These are phyloP conservation scores for Pseudotriccus pelzelni DNA, from an alignment of 2,797 vertebrate genomes.

Conservation along the genomic window DNA sequence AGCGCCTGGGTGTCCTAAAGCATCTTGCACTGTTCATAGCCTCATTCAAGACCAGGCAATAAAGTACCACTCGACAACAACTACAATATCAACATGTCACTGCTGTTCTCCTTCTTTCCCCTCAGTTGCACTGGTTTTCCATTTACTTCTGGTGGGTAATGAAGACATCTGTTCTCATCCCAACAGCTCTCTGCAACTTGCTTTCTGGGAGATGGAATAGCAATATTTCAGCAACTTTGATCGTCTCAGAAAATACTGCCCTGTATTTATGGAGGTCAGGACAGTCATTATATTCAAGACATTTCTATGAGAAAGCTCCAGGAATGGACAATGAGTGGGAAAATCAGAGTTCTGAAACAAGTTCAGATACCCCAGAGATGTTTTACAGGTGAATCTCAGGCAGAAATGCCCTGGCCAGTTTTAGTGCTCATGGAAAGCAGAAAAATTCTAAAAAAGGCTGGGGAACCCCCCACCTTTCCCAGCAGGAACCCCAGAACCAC, in stretches of 20 bases:
- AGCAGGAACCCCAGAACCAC: background rate
- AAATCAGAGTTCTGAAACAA: background rate
- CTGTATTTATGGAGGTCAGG: conserved; percentile 34
- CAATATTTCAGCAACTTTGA: background rate
- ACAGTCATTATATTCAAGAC: conserved; percentile 18
- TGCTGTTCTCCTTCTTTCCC: background rate
- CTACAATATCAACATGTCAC: conserved; percentile 2
- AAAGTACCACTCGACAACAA: background rate
- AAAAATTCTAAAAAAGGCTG: background rate
- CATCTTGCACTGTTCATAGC: background rate
- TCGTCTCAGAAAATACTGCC: conserved; percentile 20
- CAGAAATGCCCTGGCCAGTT: background rate
- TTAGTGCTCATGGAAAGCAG: background rate
- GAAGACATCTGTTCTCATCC: conserved; percentile 47
- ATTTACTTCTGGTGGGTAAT: conserved; percentile 37
- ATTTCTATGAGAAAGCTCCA: background rate
- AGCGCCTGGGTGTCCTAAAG: background rate
- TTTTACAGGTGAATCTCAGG: background rate
- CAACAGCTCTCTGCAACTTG: conserved; percentile 15
- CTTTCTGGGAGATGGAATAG: conserved; percentile 45
- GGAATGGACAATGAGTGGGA: background rate
- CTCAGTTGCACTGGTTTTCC: conserved; percentile 32
- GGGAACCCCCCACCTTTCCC: background rate
- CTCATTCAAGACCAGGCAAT: background rate
- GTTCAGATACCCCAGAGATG: background rate